A percentile compares a stretch with the other conserved stretches of the same genome.
Conservation (phyloP, 2,113 vertebrate genomes). For the Atherinomorus stipes region DNA sequence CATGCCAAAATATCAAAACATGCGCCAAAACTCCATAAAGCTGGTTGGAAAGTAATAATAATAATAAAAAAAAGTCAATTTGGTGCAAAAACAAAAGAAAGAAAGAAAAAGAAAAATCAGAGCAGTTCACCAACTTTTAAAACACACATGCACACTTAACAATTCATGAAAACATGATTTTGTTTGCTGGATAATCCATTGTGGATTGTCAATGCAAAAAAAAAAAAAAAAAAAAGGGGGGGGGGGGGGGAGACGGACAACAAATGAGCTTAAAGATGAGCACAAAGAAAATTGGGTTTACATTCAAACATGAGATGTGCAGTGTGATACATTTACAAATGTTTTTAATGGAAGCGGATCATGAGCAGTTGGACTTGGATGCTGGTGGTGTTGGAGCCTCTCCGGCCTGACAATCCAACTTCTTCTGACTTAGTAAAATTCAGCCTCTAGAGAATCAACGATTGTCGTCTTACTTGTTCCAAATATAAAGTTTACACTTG, state of each 20-base stretch:
- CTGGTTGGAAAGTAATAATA: slow-evolving; percentile 24
- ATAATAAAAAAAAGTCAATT: slow-evolving; percentile 14
- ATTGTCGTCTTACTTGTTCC: slow-evolving; percentile 50
- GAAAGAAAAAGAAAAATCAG: slow-evolving; percentile 4
- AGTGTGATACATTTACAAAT: slow-evolving; percentile 32
- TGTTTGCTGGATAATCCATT: slow-evolving; percentile 43
- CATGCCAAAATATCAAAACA: slow-evolving; percentile 74
- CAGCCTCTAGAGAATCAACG: slow-evolving; percentile 22
- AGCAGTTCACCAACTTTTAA: slow-evolving; percentile 36
- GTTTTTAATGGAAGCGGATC: slow-evolving; percentile 27
- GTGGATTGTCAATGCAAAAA: slow-evolving; percentile 72
- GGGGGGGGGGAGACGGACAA: neutral
- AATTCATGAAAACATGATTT: slow-evolving; percentile 33
- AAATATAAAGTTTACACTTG: slow-evolving; percentile 13
- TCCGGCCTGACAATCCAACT: neutral
- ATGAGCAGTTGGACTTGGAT: slow-evolving; percentile 26
- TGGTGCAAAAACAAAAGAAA: neutral
- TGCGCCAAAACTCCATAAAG: slow-evolving; percentile 64
- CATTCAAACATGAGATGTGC: slow-evolving; percentile 45
- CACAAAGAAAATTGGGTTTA: slow-evolving; percentile 15
- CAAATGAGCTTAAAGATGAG: slow-evolving; percentile 10
- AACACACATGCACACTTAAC: slow-evolving; percentile 55
- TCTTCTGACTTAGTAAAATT: slow-evolving; percentile 10
- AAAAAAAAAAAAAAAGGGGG: neutral
- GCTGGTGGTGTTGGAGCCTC: slow-evolving; percentile 56